Conservation (phyloP, 2,113 vertebrate genomes). For the Chlorodrepanis virens region DNA sequence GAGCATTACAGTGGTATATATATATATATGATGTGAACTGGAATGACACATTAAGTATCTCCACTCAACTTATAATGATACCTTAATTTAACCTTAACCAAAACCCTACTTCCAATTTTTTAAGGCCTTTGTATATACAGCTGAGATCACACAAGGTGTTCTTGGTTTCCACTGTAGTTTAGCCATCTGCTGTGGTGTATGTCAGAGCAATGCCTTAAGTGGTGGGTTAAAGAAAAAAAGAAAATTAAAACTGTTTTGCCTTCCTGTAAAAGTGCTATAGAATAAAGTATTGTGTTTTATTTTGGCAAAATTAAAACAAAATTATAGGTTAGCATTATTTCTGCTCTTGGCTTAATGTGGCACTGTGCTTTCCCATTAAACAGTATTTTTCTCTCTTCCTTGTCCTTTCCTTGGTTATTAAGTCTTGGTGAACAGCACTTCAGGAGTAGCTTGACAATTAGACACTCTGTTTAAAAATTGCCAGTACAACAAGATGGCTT, state of each 20-base stretch:
- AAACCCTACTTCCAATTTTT: neutral
- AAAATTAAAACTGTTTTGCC: neutral
- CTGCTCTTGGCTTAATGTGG: neutral
- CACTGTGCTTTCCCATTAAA: neutral
- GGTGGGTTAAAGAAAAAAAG: neutral
- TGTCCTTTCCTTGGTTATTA: neutral
- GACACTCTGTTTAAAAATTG: neutral
- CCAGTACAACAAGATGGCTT: neutral
- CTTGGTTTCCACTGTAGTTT: neutral
- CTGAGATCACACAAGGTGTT: neutral
- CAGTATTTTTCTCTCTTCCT: neutral
- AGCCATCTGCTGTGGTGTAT: neutral
- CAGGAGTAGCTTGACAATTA: neutral
- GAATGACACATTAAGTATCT: neutral
- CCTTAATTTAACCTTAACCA: neutral
- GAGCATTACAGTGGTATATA: neutral
- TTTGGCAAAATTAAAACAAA: neutral
- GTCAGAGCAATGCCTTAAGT: neutral
- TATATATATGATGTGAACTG: fast-evolving
- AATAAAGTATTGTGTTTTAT: neutral
- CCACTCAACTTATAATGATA: neutral
- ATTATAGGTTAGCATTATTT: neutral
- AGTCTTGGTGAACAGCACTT: neutral
- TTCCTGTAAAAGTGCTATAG: neutral
- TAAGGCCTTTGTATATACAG: neutral